Evolutionary conservation across 2,113 vertebrate species (phyloP), one percentile per base, ranked within the genome.

Genomic region (Leucosticte australis): DNA sequence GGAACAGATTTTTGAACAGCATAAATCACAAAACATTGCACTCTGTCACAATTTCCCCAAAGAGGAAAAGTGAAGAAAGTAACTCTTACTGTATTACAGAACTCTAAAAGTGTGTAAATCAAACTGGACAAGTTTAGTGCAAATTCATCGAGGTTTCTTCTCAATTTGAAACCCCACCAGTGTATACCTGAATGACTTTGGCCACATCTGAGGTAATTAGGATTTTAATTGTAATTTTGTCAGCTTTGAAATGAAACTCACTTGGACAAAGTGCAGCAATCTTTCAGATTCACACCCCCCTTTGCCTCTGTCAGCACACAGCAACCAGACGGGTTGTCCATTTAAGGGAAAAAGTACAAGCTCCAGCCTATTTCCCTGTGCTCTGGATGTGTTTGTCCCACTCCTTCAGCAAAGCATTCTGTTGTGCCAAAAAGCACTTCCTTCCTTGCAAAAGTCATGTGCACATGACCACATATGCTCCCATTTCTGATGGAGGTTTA

Each of bases 301-400:
- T 53, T 88, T 77, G 67, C 83, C 87, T 88, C 67, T 77, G 75
- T 88, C 88, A 97, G 87, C 83, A 79, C 55, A 90, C 71, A 76
- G 59, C 53, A 90, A 52, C 16, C 49, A 74, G 46, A 56, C 1
- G 37, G 77, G 93, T 63, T 95, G 92, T 85, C 91, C 95, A 97
- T 96, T 96, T 98, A 97, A 97, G 97, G 95, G 67, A 83, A 97
- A 97, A 95, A 94, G 41, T 85, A 83, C 83, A 94, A 77, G 89
- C 96, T 82, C 83, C 86, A 86, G 57, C 64, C 73, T 81, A 75
- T 96, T 97, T 97, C 95, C 92, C 82, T 90, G 42, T 76, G n/a
- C 52, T 94, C 91, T 24, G 16, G 84, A 74, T 94, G 76, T 90
- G 95, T 96, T 94, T 95, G 59, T 68, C 80, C 92, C 71, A 44